Evolutionary conservation across 1,140 invertebrate genomes (phyloP).

Genomic region (Heliothis subflexa): DNA sequence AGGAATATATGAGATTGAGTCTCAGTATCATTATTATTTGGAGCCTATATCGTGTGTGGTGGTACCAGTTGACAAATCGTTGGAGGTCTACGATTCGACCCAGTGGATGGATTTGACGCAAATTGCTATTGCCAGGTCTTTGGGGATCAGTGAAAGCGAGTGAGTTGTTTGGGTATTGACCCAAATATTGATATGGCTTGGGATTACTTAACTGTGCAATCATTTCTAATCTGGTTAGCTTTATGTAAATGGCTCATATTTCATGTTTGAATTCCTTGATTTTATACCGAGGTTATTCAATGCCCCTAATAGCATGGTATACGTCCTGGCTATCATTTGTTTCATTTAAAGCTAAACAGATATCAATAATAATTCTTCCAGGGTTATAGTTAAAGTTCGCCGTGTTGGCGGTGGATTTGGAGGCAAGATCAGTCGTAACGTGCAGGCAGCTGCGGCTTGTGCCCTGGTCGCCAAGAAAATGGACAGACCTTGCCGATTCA

Average conservation of each 20-base stretch:
- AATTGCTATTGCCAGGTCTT: slow-evolving; percentile 86
- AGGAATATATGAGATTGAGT: slow-evolving; percentile 72
- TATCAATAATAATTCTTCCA: slow-evolving; percentile 60
- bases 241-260: too few species aligned
- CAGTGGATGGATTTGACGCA: slow-evolving; percentile 91
- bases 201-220: too few species aligned
- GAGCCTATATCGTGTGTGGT: slow-evolving; percentile 89
- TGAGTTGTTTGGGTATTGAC: slow-evolving; percentile 55
- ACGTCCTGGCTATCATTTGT: too few species aligned
- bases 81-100: slow-evolving; percentile 87
- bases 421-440: slow-evolving; percentile 88
- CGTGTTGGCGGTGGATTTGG: slow-evolving; percentile 92
- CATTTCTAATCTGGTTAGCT: too few species aligned
- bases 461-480: slow-evolving; percentile 88
- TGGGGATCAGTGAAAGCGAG: slow-evolving; percentile 83
- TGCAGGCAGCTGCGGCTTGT: slow-evolving; percentile 87
- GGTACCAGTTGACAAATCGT: slow-evolving; percentile 87
- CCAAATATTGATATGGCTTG: not conserved
- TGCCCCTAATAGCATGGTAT: too few species aligned
- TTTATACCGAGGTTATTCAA: too few species aligned
- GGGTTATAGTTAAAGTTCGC: slow-evolving; percentile 88
- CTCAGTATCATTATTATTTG: slow-evolving; percentile 82
- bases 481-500: slow-evolving; percentile 88
- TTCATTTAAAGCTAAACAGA: too few species aligned
- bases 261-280: too few species aligned